These are phyloP conservation scores for Ceyx melanurus DNA, from an alignment of 2,113 vertebrate genomes.

Conservation along the genomic window DNA sequence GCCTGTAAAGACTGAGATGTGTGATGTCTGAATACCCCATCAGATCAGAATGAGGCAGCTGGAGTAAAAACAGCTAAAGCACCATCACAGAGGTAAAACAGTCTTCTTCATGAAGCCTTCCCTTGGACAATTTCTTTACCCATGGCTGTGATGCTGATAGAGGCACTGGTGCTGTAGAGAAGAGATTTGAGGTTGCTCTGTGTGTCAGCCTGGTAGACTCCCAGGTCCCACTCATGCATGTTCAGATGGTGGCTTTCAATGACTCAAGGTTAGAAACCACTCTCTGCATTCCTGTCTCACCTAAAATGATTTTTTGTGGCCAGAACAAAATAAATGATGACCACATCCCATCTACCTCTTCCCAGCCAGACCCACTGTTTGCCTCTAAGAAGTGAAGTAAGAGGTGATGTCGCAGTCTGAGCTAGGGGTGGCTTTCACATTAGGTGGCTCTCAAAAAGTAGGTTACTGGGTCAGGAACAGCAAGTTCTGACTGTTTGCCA, in stretches of 20 bases:
- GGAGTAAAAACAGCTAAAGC: neutral
- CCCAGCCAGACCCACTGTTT: neutral
- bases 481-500: constrained; percentile 86
- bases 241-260: neutral
- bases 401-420: constrained; percentile 79
- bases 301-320: neutral
- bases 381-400: constrained; percentile 78
- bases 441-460: constrained; percentile 85
- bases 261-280: neutral
- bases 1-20: neutral
- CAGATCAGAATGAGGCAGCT: neutral
- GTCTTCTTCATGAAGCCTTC: neutral
- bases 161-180: neutral
- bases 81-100: neutral
- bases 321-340: neutral
- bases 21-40: neutral
- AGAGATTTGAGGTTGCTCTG: neutral
- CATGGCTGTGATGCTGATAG: neutral
- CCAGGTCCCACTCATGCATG: neutral
- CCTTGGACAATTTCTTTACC: neutral
- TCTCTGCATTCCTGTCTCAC: neutral
- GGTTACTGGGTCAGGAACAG: constrained; percentile 94
- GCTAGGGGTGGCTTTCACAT: constrained; percentile 75
- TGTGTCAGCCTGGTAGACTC: neutral
- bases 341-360: neutral